A percentile compares a stretch with the other conserved stretches of the same genome.
Conservation (phyloP, 1,140 invertebrate genomes). For the Drosophila santomea region DNA sequence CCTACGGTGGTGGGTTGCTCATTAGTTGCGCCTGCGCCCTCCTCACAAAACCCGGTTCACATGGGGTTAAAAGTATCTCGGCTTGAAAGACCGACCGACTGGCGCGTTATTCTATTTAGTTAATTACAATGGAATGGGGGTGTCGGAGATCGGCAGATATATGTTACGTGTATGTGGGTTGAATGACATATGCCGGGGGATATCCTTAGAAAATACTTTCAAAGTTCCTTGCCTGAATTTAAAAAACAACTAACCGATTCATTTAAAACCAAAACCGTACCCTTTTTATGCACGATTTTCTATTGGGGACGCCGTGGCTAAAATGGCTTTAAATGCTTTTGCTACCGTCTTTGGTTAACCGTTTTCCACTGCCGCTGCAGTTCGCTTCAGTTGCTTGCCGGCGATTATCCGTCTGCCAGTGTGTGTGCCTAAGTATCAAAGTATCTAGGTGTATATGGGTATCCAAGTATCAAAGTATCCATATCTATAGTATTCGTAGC, state of each 20-base stretch:
- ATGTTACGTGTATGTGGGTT: slow-evolving; percentile 4
- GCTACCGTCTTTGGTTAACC: slow-evolving; percentile 60
- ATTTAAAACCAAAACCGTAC: background rate
- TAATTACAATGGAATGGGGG: slow-evolving; percentile 52
- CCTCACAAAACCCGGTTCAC: slow-evolving; percentile 38
- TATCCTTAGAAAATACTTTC: slow-evolving; percentile 3
- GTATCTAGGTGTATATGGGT: slow-evolving; percentile 3
- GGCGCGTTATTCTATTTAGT: slow-evolving; percentile 52
- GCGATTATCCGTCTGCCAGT: slow-evolving; percentile 62
- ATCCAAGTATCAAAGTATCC: slow-evolving; percentile 18
- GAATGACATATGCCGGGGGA: slow-evolving; percentile 19
- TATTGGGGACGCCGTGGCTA: slow-evolving; percentile 32
- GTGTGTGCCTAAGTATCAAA: slow-evolving; percentile 1
- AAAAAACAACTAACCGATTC: no score
- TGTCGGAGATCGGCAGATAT: slow-evolving; percentile 48
- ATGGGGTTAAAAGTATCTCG: slow-evolving; percentile 72
- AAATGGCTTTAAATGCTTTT: slow-evolving; percentile 46
- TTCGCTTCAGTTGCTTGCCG: slow-evolving; percentile 59
- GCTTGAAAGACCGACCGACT: slow-evolving; percentile 14
- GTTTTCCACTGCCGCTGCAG: slow-evolving; percentile 43
- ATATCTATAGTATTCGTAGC: slow-evolving; percentile 1
- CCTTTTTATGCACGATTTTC: slow-evolving; percentile 41
- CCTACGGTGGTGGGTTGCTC: slow-evolving; percentile 70
- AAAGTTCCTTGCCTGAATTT: background rate
- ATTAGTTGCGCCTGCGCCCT: slow-evolving; percentile 80